phyloP scores from a whole-genome alignment of 2,797 vertebrate genomes.

The Chromobotia macracanthus region DNA sequence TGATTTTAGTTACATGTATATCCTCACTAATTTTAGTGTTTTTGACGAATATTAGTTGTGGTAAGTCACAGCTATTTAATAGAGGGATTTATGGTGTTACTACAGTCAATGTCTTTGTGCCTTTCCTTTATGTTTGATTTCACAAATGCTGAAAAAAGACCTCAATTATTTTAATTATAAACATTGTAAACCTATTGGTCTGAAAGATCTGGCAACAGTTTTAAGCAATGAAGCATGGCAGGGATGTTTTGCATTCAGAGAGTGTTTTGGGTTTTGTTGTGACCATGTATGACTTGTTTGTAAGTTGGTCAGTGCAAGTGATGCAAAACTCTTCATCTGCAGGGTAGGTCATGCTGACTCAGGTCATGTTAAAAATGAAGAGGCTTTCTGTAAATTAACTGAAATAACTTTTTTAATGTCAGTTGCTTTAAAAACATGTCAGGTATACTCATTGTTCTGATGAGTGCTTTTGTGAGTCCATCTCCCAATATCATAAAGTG shows the following conservation, averaged over 20 bases:
- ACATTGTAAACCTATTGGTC: constrained; percentile 13
- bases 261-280: constrained; percentile 25
- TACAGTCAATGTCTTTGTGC: constrained; percentile 38
- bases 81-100: neutral
- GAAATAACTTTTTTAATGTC: constrained; percentile 25
- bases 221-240: constrained; percentile 30
- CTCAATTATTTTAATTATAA: neutral
- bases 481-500: no score
- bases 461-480: constrained; percentile 52
- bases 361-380: constrained; percentile 46
- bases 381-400: constrained; percentile 44
- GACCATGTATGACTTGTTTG: neutral
- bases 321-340: constrained; percentile 41
- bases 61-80: constrained; percentile 11
- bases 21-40: constrained; percentile 5
- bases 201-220: constrained; percentile 1
- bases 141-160: neutral
- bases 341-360: constrained; percentile 54
- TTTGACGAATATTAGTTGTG: constrained; percentile 16
- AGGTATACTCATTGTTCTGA: constrained; percentile 43
- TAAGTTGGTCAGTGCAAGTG: constrained; percentile 25
- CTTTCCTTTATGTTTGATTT: constrained; percentile 29
- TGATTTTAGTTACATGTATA: constrained; percentile 30
- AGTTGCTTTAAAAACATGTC: constrained; percentile 40
- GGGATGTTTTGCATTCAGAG: constrained; percentile 41